Percentiles rank a stretch among this genome's conserved stretches.
Evolutionary conservation across 1,140 invertebrate species (phyloP).

Genomic region (Bombus cullumanus): DNA sequence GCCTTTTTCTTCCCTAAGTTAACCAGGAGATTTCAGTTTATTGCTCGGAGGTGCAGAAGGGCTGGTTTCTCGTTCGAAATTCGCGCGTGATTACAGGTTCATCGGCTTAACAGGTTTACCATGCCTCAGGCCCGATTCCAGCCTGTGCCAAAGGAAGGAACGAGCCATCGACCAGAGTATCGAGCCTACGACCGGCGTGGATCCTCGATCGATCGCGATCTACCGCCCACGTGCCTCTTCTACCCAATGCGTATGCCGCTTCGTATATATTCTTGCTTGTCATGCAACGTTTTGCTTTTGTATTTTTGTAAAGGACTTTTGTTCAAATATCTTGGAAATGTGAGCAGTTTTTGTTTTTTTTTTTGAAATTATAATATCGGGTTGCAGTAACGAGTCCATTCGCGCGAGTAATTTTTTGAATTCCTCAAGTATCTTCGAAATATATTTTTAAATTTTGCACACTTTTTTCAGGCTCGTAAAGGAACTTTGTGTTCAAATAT

Average conservation of each 20-base stretch:
- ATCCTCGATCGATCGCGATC: slow-evolving; percentile 39
- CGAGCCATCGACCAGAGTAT: slow-evolving; percentile 13
- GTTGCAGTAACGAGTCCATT: no score
- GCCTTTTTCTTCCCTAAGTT: neutral
- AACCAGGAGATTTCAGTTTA: slow-evolving; percentile 31
- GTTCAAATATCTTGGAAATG: neutral
- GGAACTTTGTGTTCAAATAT: no score
- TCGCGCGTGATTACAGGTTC: slow-evolving; percentile 57
- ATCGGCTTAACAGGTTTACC: slow-evolving; percentile 53
- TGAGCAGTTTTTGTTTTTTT: no score
- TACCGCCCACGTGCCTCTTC: slow-evolving; percentile 26
- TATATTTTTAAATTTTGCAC: no score
- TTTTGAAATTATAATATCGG: neutral
- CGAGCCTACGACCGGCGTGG: neutral
- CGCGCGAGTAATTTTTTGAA: no score
- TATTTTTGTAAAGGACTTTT: no score
- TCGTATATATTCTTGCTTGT: neutral
- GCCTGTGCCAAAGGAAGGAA: neutral
- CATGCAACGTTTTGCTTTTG: neutral
- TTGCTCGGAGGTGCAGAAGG: slow-evolving; percentile 49
- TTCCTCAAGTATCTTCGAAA: no score
- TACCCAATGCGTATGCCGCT: neutral
- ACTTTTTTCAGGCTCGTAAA: rapidly evolving
- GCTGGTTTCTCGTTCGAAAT: slow-evolving; percentile 44
- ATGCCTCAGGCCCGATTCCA: slow-evolving; percentile 44